Evolutionary conservation across 2,113 vertebrate genomes (phyloP).

Genomic region (Motacilla tschutschensis): DNA sequence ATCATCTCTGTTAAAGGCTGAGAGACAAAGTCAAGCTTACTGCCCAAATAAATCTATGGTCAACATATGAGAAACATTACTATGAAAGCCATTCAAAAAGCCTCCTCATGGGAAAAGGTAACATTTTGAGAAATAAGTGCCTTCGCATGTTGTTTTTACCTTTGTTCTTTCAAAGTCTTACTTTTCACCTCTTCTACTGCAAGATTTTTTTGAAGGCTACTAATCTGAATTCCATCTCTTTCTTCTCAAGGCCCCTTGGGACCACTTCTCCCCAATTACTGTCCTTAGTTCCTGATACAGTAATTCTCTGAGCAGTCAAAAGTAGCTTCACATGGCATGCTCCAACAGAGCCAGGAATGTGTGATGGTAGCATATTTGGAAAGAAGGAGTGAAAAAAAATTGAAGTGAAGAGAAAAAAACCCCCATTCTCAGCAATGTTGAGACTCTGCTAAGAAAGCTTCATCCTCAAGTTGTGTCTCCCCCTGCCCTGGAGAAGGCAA

Average conservation of each 20-base stretch:
- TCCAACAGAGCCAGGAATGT: background rate
- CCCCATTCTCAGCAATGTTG: background rate
- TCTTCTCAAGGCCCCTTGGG: constrained; percentile 20
- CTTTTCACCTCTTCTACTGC: constrained; percentile 10
- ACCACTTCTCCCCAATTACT: background rate
- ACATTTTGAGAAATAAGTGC: constrained; percentile 62
- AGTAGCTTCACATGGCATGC: background rate
- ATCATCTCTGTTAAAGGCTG: constrained; percentile 41
- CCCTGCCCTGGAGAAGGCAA: background rate
- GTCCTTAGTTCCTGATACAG: constrained; percentile 15
- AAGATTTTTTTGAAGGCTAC: constrained; percentile 16
- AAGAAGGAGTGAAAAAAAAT: background rate
- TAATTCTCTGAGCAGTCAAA: constrained; percentile 7
- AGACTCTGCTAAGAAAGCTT: background rate
- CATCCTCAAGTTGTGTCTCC: background rate
- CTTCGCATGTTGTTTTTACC: constrained; percentile 62
- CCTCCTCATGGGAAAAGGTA: constrained; percentile 52
- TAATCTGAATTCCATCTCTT: constrained; percentile 50
- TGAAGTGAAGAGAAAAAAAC: background rate
- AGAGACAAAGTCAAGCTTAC: constrained; percentile 19
- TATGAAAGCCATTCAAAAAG: constrained; percentile 42
- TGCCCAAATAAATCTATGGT: constrained; percentile 31
- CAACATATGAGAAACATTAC: constrained; percentile 64
- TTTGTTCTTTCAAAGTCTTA: constrained; percentile 60
- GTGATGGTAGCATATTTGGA: background rate